Percentiles rank a stretch among this genome's conserved stretches.
These are phyloP conservation scores for Colinus virginianus DNA, from an alignment of 2,113 vertebrate species.

Conservation along the genomic window DNA sequence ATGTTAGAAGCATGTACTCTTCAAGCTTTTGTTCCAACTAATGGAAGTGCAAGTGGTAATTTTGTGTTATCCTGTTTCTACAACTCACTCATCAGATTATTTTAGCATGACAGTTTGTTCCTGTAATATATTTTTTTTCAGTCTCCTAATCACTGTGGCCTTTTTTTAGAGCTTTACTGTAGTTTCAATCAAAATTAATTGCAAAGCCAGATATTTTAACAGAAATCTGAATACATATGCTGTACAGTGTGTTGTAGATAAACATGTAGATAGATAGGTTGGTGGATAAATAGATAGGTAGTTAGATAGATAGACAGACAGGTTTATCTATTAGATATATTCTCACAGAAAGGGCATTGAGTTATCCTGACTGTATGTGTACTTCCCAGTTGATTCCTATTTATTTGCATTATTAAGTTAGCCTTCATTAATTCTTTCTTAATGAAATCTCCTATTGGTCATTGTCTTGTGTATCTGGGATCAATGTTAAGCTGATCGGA, in stretches of 20 bases:
- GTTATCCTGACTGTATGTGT: not conserved
- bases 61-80: not conserved
- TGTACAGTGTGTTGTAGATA: not conserved
- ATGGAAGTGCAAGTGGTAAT: not conserved
- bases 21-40: not conserved
- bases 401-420: constrained; percentile 1
- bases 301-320: not conserved
- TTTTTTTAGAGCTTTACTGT: not conserved
- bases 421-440: not conserved
- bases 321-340: not conserved
- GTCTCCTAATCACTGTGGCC: not conserved
- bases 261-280: not conserved
- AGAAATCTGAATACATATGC: not conserved
- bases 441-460: not conserved
- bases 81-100: not conserved
- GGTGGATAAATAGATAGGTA: not conserved
- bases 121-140: not conserved
- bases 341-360: not conserved
- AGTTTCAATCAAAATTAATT: not conserved
- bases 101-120: not conserved
- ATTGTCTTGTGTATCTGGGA: not conserved
- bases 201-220: not conserved
- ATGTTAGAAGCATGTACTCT: fast-evolving
- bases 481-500: constrained; percentile 4
- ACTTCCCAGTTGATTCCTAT: not conserved